phyloP scores from a whole-genome alignment of 2,113 vertebrate species.

The Phylloscopus trochilus region DNA sequence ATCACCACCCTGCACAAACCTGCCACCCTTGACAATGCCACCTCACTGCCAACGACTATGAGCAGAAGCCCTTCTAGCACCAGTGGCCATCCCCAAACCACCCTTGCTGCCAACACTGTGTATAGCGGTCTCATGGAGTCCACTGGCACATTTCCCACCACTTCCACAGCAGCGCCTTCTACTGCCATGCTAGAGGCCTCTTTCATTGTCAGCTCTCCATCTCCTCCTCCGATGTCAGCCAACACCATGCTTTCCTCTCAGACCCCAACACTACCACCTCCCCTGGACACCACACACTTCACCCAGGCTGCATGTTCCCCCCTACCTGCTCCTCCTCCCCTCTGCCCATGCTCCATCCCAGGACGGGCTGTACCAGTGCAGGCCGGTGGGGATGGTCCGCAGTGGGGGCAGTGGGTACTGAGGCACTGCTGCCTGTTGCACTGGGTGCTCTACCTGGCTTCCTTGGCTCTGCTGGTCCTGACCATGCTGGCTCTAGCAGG shows the following conservation, averaged over 20 bases:
- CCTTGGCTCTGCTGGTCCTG: neutral
- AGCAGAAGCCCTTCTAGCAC: neutral
- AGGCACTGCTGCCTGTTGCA: slow-evolving; percentile 26
- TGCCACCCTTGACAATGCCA: neutral
- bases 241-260: neutral
- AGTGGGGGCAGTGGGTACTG: slow-evolving; percentile 1
- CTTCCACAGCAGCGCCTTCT: neutral
- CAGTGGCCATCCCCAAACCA: neutral
- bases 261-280: neutral
- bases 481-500: neutral
- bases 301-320: neutral
- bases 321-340: neutral
- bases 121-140: neutral
- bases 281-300: neutral
- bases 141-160: fast-evolving
- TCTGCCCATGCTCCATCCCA: neutral
- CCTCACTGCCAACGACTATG: neutral
- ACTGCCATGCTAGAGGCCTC: neutral
- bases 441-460: slow-evolving; percentile 6
- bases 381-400: neutral
- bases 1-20: neutral
- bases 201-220: neutral
- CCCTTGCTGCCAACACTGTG: neutral
- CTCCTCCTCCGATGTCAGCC: fast-evolving
- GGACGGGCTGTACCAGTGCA: fast-evolving